Evolutionary conservation across 2,888 invertebrate genomes (phyloP), one percentile per base, ranked within the genome.

Genomic region (Ophion ventricosus): DNA sequence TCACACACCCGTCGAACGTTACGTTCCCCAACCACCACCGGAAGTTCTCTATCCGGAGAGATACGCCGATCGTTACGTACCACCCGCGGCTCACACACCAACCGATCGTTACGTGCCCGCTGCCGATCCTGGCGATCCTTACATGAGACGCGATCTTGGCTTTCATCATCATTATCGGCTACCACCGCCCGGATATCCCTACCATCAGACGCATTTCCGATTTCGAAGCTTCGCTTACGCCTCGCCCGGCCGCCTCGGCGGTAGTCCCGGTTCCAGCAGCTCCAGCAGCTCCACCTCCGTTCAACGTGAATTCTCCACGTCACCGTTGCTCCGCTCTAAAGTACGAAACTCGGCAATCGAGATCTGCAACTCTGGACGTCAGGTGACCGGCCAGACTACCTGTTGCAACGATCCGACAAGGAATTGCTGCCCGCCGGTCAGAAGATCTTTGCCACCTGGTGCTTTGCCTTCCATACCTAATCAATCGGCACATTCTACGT

Each of bases 1-100:
- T 61, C 96, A 96, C 93, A 95, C 96, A 89, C 96, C 96, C 49
- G 96, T 96, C 88, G 96, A 96, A 93, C 94, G 96, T 90, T 96
- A 96, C 91, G 96, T 96, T 89, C 96, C 96, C 80, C 93, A 93
- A 77, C 93, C 93, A 29, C 92, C 93, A 0, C 91, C 92, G 17
- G 93, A 93, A 87, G 91, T 93, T 1, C 90, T 93, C 11, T 93
- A 93, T 61, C 92, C 93, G 2, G 93, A 93, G 11, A 88, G 92
- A 82, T 92, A 92, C 83, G 92, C 91, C 72, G 94, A 94, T 78
- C 94, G 96, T 88, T 96, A 96, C 89, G 95, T 96, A 87, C 95
- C 96, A 25, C 95, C 96, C 7, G 95, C 96, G 84, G 96, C 96
- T 20, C 96, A 96, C 93, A 95, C 96, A 90, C 96, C 96, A 20